Conservation (phyloP, 2,888 invertebrate species). For the Macrosoma leucophasiata region DNA sequence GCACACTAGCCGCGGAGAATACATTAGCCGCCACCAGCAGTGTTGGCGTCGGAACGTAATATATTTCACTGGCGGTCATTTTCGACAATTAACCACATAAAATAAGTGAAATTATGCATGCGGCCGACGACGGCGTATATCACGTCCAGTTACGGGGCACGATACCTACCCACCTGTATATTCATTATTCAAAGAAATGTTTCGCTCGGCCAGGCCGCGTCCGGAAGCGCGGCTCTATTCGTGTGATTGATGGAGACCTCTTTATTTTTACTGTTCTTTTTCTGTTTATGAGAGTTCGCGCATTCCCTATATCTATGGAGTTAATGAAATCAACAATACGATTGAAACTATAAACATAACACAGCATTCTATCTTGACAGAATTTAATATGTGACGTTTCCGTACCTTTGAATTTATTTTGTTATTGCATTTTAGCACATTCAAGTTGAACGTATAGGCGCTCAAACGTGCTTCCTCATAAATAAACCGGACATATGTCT, state of each 20-base stretch:
- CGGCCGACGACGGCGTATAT: constrained; percentile 75
- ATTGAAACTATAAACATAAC: not conserved
- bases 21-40: constrained; percentile 63
- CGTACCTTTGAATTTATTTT: too few relatives aligned
- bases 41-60: constrained; percentile 63
- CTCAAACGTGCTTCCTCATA: too few relatives aligned
- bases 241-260: constrained; percentile 71
- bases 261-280: constrained; percentile 61
- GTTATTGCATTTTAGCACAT: too few relatives aligned
- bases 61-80: constrained; percentile 74
- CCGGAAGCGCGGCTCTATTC: constrained; percentile 69
- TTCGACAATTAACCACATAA: constrained; percentile 77
- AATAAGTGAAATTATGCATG: constrained; percentile 77
- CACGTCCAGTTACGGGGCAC: constrained; percentile 75
- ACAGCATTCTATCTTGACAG: not conserved
- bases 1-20: constrained; percentile 58
- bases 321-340: constrained; percentile 15
- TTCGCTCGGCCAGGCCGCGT: constrained; percentile 66
- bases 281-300: constrained; percentile 32
- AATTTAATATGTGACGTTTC: too few relatives aligned
- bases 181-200: constrained; percentile 76
- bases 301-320: constrained; percentile 33
- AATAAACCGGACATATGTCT: too few relatives aligned
- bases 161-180: constrained; percentile 66
- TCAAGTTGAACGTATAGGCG: too few relatives aligned